Conservation (phyloP, 2,113 vertebrate genomes). For the Eublepharis macularius region DNA sequence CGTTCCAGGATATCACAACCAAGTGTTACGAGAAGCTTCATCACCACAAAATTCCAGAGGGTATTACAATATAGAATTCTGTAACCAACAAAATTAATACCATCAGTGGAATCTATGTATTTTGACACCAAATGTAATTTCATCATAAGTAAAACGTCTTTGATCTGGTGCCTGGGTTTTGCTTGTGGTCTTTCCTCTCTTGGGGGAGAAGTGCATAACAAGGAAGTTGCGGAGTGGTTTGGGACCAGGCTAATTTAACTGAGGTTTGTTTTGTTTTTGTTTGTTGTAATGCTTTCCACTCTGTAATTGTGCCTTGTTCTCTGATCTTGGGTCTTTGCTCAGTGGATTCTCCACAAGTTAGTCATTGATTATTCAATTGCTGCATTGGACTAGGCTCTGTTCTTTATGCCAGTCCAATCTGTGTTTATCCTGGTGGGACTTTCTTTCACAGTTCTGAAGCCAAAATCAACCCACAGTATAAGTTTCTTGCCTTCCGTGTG, state of each 20-base stretch:
- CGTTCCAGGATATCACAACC: background rate
- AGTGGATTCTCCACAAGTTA: background rate
- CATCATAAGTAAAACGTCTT: background rate
- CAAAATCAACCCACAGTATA: constrained; percentile 7
- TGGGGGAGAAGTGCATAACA: constrained; percentile 2
- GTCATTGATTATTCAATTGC: background rate
- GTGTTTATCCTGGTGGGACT: background rate
- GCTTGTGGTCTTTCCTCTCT: background rate
- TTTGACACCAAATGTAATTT: background rate
- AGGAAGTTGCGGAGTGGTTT: background rate
- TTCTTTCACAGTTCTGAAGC: constrained; percentile 5
- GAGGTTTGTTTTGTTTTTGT: constrained; percentile 11
- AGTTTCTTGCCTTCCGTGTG: background rate
- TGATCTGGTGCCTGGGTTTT: background rate
- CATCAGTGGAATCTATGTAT: background rate
- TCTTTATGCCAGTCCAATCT: background rate
- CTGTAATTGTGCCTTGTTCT: background rate
- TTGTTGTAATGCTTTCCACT: background rate
- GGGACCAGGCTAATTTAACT: background rate
- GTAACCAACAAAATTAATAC: background rate
- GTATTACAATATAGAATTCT: background rate
- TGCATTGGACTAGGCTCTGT: background rate
- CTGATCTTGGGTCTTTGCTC: background rate
- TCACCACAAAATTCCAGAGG: background rate
- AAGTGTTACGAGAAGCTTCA: background rate